Evolutionary conservation across 1,140 invertebrate genomes (phyloP), one percentile per base, ranked within the genome.

Genomic region (Neotoxoptera formosana): DNA sequence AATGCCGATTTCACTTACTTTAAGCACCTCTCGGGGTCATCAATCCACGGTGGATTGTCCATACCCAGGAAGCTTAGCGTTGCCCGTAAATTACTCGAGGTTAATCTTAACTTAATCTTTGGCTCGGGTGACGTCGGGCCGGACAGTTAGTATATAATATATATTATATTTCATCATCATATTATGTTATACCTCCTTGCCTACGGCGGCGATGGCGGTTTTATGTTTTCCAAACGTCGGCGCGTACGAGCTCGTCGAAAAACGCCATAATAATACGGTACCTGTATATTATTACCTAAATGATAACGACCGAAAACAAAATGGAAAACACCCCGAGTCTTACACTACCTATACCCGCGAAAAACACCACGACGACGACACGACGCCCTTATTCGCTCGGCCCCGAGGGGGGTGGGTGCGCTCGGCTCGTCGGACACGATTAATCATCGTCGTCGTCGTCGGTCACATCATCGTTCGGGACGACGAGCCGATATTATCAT

Each of bases 211-310:
- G 4, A 17, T 7, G 81, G 4, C 2, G 83, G 21, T 36, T 84
- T 14, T 41, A 45, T n/a, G 25, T 88, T 48, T 48, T 88, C 9
- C 17, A 9, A 88, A 23, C 25, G 86, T 88, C 86, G 45, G 23
- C 81, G 30, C 60, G 30, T 67, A 67, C 60, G 60, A 76, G 60
- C 60, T 76, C 83, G 86, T 88, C 45, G 45, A 88, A 88, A 48
- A 88, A 48, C 51, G 36, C 23, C 34, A n/a, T n/a, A 45, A 45
- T 30, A 87, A 47, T 30, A 30, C 21, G 51, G 51, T 53, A 53
- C 17, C n/a, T n/a, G n/a, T n/a, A n/a, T n/a, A 41, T 41, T 4
- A 4, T 41, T 41, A 41, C 41, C 41, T 41, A 41, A 41, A 41
- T 34, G 17, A 76, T 34, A 34, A 76, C n/a, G 30, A 87, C 25